These are phyloP conservation scores for Trypoxylus dichotomus DNA, from an alignment of 1,140 invertebrate species.

Conservation along the genomic window DNA sequence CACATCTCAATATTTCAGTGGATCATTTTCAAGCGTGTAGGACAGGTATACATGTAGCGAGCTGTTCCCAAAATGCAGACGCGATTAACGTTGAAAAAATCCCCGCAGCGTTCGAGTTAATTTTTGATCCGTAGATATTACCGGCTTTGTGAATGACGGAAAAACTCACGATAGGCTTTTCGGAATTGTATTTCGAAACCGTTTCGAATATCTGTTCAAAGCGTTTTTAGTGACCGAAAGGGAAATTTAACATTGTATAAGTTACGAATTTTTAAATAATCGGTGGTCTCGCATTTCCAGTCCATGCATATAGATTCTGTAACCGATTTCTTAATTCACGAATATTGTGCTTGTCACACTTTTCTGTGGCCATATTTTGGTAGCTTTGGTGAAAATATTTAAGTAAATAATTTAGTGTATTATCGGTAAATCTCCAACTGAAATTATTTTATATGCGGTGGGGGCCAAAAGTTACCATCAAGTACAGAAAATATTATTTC, in stretches of 20 bases:
- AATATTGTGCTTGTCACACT: no score
- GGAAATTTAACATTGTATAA: neutral
- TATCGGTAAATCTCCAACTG: no score
- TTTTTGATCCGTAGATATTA: neutral
- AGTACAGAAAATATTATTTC: no score
- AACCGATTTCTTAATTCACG: no score
- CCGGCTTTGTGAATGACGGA: neutral
- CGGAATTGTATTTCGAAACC: neutral
- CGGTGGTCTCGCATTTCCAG: no score
- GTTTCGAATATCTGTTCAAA: neutral
- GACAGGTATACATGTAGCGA: neutral
- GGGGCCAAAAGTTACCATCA: no score
- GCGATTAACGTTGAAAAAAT: neutral
- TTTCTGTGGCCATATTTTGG: no score
- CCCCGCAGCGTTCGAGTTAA: neutral
- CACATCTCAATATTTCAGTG: slow-evolving; percentile 12
- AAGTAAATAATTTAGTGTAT: no score
- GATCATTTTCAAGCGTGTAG: neutral
- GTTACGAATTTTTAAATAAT: neutral
- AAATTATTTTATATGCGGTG: no score
- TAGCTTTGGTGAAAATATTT: no score
- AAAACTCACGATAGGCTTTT: neutral
- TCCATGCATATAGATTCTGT: no score
- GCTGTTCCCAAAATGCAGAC: neutral
- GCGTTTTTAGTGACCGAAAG: neutral